Percentiles rank a stretch among this genome's conserved stretches.
Evolutionary conservation across 1,140 invertebrate species (phyloP).

Genomic region (Trachymyrmex cornetzi): DNA sequence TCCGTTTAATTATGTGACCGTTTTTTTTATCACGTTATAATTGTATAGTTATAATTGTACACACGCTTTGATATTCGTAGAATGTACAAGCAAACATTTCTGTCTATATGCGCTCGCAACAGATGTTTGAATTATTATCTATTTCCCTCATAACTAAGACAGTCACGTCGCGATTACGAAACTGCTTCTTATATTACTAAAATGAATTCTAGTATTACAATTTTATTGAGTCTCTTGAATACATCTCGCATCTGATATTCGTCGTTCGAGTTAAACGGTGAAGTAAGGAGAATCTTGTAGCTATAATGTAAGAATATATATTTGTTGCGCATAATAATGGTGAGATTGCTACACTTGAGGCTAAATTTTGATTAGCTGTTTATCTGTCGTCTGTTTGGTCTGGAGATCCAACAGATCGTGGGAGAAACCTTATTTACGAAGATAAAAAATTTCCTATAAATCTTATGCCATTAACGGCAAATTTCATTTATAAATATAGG

Average conservation of each 20-base stretch:
- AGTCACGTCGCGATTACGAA: not conserved
- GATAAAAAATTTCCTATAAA: too few species aligned
- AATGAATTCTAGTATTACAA: not conserved
- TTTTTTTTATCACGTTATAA: constrained; percentile 1
- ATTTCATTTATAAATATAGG: too few species aligned
- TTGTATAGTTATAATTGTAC: not conserved
- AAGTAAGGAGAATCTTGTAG: not conserved
- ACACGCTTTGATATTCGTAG: not conserved
- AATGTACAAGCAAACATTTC: not conserved
- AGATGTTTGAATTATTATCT: constrained; percentile 15
- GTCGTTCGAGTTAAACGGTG: not conserved
- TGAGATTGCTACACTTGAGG: too few species aligned
- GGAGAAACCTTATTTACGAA: too few species aligned
- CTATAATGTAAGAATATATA: too few species aligned
- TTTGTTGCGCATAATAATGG: too few species aligned
- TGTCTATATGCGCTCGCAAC: not conserved
- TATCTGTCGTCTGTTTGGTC: too few species aligned
- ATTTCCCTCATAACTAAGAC: not conserved
- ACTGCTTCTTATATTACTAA: not conserved
- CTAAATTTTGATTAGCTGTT: too few species aligned
- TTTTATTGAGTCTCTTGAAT: not conserved
- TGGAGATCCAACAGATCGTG: too few species aligned
- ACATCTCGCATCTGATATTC: not conserved
- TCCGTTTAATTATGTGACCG: not conserved
- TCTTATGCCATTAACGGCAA: too few species aligned